Conservation (phyloP, 2,113 vertebrate genomes). For the Vidua macroura region DNA sequence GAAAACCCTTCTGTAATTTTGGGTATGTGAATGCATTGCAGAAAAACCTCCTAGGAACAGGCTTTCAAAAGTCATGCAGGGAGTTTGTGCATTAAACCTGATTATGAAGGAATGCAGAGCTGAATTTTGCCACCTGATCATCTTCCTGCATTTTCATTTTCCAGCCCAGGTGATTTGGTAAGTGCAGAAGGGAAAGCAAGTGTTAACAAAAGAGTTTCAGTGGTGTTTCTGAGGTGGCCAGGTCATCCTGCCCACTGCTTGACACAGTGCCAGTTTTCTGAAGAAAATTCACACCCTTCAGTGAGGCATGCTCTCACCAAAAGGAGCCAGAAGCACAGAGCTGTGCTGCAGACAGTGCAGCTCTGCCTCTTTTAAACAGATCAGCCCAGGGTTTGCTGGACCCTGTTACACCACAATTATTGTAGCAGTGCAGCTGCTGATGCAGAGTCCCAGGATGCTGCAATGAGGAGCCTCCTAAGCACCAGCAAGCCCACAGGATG, state of each 20-base stretch:
- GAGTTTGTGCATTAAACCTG: background rate
- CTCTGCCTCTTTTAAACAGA: background rate
- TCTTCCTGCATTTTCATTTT: background rate
- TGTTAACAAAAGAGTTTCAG: background rate
- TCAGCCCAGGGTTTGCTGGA: background rate
- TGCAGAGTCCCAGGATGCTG: background rate
- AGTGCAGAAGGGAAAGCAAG: background rate
- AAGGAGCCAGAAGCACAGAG: background rate
- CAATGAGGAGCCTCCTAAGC: background rate
- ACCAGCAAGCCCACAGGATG: background rate
- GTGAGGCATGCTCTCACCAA: background rate
- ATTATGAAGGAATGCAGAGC: background rate
- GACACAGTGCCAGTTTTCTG: background rate
- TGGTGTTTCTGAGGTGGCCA: background rate
- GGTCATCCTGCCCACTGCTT: background rate
- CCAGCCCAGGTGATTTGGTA: background rate
- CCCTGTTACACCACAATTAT: fast-evolving
- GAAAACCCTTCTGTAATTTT: background rate
- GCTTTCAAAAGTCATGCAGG: background rate
- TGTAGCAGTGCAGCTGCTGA: background rate
- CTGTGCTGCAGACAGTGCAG: background rate
- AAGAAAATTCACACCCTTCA: background rate
- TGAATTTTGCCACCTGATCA: background rate
- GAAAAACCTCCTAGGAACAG: background rate
- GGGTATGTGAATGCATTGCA: background rate